Conservation (phyloP, 2,888 invertebrate genomes). For the Gastrophysa polygoni region DNA sequence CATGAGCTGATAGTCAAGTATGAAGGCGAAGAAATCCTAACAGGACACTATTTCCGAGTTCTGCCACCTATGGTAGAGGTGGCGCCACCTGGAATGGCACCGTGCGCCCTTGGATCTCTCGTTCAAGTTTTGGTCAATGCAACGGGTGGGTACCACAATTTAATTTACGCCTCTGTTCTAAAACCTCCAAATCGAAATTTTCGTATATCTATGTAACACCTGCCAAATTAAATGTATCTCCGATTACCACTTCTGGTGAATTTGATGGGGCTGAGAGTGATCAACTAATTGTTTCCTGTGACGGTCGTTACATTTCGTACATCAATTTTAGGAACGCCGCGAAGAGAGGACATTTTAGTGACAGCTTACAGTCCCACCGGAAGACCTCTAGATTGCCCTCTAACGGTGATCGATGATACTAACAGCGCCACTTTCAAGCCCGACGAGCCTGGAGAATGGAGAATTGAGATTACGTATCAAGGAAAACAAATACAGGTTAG, state of each 20-base stretch:
- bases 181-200: too few relatives aligned
- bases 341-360: conserved; percentile 85
- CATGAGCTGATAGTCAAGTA: conserved; percentile 75
- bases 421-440: conserved; percentile 97
- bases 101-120: conserved; percentile 92
- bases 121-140: conserved; percentile 93
- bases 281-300: too few relatives aligned
- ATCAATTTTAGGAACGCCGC: conserved; percentile 68
- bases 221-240: too few relatives aligned
- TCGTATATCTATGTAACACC: too few relatives aligned
- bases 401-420: conserved; percentile 85
- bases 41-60: conserved; percentile 80
- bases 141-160: conserved; percentile 65
- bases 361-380: conserved; percentile 93
- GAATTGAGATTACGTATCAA: conserved; percentile 94
- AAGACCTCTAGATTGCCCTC: conserved; percentile 78
- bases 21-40: conserved; percentile 62
- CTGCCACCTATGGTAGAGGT: conserved; percentile 86
- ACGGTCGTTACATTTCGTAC: too few relatives aligned
- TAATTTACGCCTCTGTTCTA: too few relatives aligned
- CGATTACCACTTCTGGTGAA: too few relatives aligned
- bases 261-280: too few relatives aligned
- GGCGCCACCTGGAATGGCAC: conserved; percentile 91
- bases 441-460: conserved; percentile 96
- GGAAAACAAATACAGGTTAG: conserved; percentile 85